Evolutionary conservation across 2,113 vertebrate species (phyloP), one percentile per base, ranked within the genome.

Genomic region (Marcusenius ussheri): DNA sequence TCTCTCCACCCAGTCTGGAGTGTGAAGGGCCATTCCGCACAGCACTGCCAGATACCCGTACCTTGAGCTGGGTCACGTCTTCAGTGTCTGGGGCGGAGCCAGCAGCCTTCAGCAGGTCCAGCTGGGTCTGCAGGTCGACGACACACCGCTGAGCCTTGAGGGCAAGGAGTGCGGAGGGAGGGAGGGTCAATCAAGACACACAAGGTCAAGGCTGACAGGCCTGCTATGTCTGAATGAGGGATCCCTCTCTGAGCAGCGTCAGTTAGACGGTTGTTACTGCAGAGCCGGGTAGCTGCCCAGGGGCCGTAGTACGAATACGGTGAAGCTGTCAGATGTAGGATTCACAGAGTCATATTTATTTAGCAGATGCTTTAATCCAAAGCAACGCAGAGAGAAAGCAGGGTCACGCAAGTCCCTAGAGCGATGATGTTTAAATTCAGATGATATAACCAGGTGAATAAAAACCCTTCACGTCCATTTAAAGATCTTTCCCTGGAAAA

Each of bases 1-100:
- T 19, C 74, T 77, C 5, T 80, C 9, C 58, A 66, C 58, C 62
- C 62, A 66, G 62, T 31, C 35, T 24, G 19, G 6, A 58, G 35
- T 31, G 35, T 7, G 2, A 77, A 74, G 13, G 2, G 13, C 13
- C 6, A 42, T 19, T 83, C 47, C 10, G 19, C 62, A 46, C 46
- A 3, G 50, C 27, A n/a, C 11, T 70, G 88, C 47, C n/a, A 56
- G 49, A 88, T 31, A 8, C 0, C 53, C 3, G 47, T 93, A 98
- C 98, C 97, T 98, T 97, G n/a, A 99, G 94, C 88, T 96, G 95
- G 13, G 91, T 87, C 7, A 93, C 92, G 62, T 97, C 96, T 83
- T 97, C 97, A 0, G 90, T 92, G 17, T 95, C 95, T 1, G 95
- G 92, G 90, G 95, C 91, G 9, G 93, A 91, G 0, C 91, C 93